These are phyloP conservation scores for Mya arenaria DNA, from an alignment of 1,140 invertebrate genomes.

Conservation along the genomic window DNA sequence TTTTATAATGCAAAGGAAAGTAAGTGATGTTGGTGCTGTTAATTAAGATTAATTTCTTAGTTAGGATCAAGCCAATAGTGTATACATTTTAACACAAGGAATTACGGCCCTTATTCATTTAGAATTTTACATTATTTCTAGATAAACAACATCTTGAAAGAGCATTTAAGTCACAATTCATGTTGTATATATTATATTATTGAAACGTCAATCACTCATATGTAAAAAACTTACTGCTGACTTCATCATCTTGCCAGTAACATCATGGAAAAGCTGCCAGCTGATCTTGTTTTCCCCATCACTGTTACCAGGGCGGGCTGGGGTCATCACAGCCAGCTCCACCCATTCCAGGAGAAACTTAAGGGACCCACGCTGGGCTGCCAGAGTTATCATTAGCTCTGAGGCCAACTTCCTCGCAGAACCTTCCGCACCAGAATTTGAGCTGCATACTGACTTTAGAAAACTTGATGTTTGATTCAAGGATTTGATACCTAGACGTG, in stretches of 20 bases:
- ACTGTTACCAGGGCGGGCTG: slow-evolving; percentile 16
- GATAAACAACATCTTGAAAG: too few species aligned
- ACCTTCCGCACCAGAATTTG: slow-evolving; percentile 82
- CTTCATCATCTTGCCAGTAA: slow-evolving; percentile 75
- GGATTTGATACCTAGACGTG: slow-evolving; percentile 83
- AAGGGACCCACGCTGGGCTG: slow-evolving; percentile 85
- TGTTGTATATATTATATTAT: too few species aligned
- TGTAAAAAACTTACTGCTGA: slow-evolving; percentile 69
- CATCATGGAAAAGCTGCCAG: slow-evolving; percentile 69
- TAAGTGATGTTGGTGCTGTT: too few species aligned
- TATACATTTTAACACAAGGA: too few species aligned
- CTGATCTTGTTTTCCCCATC: slow-evolving; percentile 63
- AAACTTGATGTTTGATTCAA: slow-evolving; percentile 83
- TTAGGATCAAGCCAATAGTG: too few species aligned
- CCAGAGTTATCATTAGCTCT: slow-evolving; percentile 84
- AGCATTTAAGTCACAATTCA: too few species aligned
- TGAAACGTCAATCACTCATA: too few species aligned
- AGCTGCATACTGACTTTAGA: slow-evolving; percentile 83
- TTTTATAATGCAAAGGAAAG: too few species aligned
- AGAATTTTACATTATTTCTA: too few species aligned
- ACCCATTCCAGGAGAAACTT: slow-evolving; percentile 86
- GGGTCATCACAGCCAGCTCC: slow-evolving; percentile 82
- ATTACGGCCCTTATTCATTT: too few species aligned
- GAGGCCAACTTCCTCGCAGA: slow-evolving; percentile 82
- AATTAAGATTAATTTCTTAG: too few species aligned